Evolutionary conservation across 2,888 invertebrate genomes (phyloP), one percentile per base, ranked within the genome.

Genomic region (Crematogaster levior): DNA sequence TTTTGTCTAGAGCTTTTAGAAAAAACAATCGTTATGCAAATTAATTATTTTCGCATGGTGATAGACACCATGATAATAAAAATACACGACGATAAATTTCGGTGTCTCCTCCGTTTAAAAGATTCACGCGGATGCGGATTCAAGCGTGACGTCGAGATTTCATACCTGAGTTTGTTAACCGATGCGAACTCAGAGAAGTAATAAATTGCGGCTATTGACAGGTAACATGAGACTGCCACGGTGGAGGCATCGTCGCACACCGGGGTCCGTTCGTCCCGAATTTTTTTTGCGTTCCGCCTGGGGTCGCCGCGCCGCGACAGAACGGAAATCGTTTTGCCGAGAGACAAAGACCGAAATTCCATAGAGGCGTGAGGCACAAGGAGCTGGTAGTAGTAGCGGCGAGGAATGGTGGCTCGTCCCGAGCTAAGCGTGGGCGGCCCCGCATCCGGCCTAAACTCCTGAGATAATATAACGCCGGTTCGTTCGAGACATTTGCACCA

Each of bases 401-500:
- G 65, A 82, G 88, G 88, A 85, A 85, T 89, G 88, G 89, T 86
- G 88, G 86, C 83, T 80, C 77, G 68, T 66, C 53, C 21, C 77
- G 43, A 51, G 81, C 56, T 60, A 84, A 93, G 93, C 93, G 94
- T 94, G 93, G 93, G 94, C 93, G 93, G 93, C 93, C 94, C 89
- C 91, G 92, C 73, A 94, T 94, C 94, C 94, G 94, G 94, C 93
- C 94, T 92, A 93, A 93, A 93, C 90, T 87, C 91, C 51, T 92
- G 91, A 93, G 94, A 94, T 94, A 94, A 94, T 94, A 94, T 93
- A 93, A 93, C 93, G 93, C 92, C 91, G 91, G 92, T 92, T 92
- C 91, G 90, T 87, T 6, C 91, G 91, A 91, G 93, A 93, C 94
- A 94, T 94, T 94, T 94, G 94, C 94, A 94, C 93, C 94, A 92